These are phyloP conservation scores for Myathropa florea DNA, from an alignment of 2,888 invertebrate species.

Conservation along the genomic window DNA sequence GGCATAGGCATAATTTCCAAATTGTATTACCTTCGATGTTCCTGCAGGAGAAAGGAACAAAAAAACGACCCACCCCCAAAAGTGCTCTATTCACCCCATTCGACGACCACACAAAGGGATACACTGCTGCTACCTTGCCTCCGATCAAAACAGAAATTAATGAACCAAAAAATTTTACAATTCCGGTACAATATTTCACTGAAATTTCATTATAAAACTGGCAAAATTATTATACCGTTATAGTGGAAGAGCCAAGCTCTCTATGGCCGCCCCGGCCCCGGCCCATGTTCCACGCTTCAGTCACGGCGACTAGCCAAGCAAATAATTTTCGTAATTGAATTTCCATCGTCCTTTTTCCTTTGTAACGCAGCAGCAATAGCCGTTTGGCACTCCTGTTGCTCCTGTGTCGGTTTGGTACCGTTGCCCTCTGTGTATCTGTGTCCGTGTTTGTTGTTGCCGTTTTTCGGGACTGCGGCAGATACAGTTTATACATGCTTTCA, in stretches of 20 bases:
- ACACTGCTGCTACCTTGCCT: constrained; percentile 14
- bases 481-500: constrained; percentile 39
- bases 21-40: constrained; percentile 29
- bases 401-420: constrained; percentile 1
- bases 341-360: constrained; percentile 71
- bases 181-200: constrained; percentile 73
- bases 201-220: constrained; percentile 73
- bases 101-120: constrained; percentile 10
- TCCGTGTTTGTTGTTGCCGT: background rate
- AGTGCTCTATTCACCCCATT: background rate
- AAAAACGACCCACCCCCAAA: background rate
- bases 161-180: constrained; percentile 74
- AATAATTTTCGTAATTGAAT: constrained; percentile 74
- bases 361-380: constrained; percentile 34
- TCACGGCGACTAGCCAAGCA: constrained; percentile 72
- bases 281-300: background rate
- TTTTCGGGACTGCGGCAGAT: constrained; percentile 47
- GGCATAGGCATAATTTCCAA: constrained; percentile 57
- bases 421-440: background rate
- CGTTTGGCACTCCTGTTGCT: constrained; percentile 12
- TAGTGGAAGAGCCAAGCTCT: constrained; percentile 20
- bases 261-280: background rate
- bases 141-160: constrained; percentile 71
- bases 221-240: constrained; percentile 69
- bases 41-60: background rate